Evolutionary conservation across 2,888 invertebrate genomes (phyloP).

Genomic region (Sericinus montela): DNA sequence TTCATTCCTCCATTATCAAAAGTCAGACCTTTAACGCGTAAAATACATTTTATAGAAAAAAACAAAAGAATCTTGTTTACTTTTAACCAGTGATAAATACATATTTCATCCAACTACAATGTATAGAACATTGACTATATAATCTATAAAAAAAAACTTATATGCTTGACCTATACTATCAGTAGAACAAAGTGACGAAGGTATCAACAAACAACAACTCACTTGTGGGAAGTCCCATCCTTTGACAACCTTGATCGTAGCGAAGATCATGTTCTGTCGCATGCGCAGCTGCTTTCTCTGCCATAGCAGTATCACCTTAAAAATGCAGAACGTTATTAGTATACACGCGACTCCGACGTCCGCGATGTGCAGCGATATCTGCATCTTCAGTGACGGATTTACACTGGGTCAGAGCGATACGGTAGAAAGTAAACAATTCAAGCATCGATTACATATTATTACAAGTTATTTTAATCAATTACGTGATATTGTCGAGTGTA

Average conservation of each 20-base stretch:
- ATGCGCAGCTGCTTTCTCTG: constrained; percentile 96
- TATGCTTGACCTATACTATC: too few species aligned
- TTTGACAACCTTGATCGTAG: constrained; percentile 98
- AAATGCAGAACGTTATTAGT: constrained; percentile 24
- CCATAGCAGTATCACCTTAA: constrained; percentile 90
- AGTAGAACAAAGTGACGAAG: too few species aligned
- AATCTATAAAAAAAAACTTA: too few species aligned
- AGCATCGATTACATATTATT: constrained; percentile 1
- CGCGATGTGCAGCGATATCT: constrained; percentile 18
- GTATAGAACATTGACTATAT: too few species aligned
- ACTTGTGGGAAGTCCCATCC: constrained; percentile 91
- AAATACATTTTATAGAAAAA: too few species aligned
- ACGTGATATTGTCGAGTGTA: not conserved
- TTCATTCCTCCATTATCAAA: too few species aligned
- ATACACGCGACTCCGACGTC: constrained; percentile 16
- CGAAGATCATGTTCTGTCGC: constrained; percentile 98
- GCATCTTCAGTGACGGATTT: constrained; percentile 15
- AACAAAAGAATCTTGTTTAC: too few species aligned
- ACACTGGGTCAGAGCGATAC: not conserved
- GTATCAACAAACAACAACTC: constrained; percentile 23
- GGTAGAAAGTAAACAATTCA: constrained; percentile 12
- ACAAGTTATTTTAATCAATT: constrained; percentile 4
- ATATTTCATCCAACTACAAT: too few species aligned
- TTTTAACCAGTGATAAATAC: too few species aligned
- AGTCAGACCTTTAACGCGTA: too few species aligned